Percentiles rank a stretch among this genome's conserved stretches.
Conservation (phyloP, 1,140 invertebrate genomes). For the Cotesia chilonis region DNA sequence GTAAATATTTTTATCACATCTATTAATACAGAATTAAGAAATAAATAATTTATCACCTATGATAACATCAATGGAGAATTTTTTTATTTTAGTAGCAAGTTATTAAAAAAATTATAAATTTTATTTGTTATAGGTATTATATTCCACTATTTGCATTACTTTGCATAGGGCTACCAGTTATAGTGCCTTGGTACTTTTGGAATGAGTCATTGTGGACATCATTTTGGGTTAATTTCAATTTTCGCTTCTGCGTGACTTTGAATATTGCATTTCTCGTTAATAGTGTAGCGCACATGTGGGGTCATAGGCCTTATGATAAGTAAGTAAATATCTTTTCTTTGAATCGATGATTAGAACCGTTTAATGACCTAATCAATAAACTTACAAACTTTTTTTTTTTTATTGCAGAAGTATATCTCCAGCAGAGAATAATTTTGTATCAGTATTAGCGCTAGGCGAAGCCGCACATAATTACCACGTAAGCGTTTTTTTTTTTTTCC, state of each 20-base stretch:
- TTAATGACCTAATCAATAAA: background rate
- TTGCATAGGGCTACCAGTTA: slow-evolving; percentile 78
- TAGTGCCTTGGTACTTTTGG: slow-evolving; percentile 85
- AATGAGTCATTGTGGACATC: slow-evolving; percentile 79
- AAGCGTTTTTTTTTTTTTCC: too few species aligned
- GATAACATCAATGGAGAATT: too few species aligned
- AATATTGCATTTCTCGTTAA: slow-evolving; percentile 95
- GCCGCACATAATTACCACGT: slow-evolving; percentile 94
- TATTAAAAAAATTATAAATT: too few species aligned
- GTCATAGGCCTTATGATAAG: slow-evolving; percentile 90
- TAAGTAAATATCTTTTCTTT: slow-evolving; percentile 54
- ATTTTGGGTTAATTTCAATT: slow-evolving; percentile 85
- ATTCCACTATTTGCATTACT: slow-evolving; percentile 80
- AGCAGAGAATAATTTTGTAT: slow-evolving; percentile 76
- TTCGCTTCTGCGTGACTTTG: slow-evolving; percentile 82
- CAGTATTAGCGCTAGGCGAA: slow-evolving; percentile 78
- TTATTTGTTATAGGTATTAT: slow-evolving; percentile 69
- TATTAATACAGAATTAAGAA: background rate
- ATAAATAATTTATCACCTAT: too few species aligned
- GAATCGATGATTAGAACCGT: background rate
- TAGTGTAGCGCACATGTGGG: slow-evolving; percentile 90
- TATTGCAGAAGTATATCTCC: slow-evolving; percentile 74
- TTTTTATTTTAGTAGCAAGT: too few species aligned
- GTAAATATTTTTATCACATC: slow-evolving; percentile 57
- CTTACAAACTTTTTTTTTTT: slow-evolving; percentile 1